Percentiles rank a stretch among this genome's conserved stretches.
phyloP scores from a whole-genome alignment of 2,888 invertebrate species.

The Gymnoscelis rufifasciata region DNA sequence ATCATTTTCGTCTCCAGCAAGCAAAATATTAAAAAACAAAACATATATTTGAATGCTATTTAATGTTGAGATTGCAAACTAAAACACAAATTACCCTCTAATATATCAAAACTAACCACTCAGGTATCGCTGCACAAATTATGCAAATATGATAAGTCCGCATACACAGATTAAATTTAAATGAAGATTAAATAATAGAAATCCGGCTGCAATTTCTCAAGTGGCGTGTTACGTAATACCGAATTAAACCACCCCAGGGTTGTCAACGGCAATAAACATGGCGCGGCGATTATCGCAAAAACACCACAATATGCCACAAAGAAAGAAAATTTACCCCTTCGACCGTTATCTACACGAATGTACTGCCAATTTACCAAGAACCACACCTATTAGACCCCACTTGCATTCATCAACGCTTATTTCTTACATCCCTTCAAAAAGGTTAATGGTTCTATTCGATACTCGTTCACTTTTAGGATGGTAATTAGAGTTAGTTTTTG shows the following conservation, averaged over 20 bases:
- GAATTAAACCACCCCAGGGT: constrained; percentile 32
- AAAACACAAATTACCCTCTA: too few species aligned
- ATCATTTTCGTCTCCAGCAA: too few species aligned
- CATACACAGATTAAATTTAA: constrained; percentile 4
- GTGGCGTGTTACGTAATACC: constrained; percentile 31
- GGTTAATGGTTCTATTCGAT: constrained; percentile 48
- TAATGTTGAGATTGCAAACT: too few species aligned
- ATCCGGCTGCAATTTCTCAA: constrained; percentile 18
- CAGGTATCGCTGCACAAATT: neutral
- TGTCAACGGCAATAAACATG: constrained; percentile 41
- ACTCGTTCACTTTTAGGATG: constrained; percentile 35
- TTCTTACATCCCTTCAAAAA: constrained; percentile 45
- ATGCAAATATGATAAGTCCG: constrained; percentile 7
- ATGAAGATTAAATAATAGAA: constrained; percentile 8
- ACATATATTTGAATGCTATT: too few species aligned
- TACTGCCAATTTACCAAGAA: constrained; percentile 51
- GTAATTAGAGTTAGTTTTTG: constrained; percentile 26
- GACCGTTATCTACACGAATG: constrained; percentile 40
- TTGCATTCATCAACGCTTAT: constrained; percentile 51
- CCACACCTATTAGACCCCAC: constrained; percentile 52
- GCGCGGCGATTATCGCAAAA: constrained; percentile 36
- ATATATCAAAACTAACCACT: neutral
- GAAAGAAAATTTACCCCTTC: constrained; percentile 40
- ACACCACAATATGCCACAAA: constrained; percentile 35
- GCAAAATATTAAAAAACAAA: too few species aligned